A percentile compares a stretch with the other conserved stretches of the same genome.
Evolutionary conservation across 1,140 invertebrate species (phyloP).

Genomic region (Atta texana): DNA sequence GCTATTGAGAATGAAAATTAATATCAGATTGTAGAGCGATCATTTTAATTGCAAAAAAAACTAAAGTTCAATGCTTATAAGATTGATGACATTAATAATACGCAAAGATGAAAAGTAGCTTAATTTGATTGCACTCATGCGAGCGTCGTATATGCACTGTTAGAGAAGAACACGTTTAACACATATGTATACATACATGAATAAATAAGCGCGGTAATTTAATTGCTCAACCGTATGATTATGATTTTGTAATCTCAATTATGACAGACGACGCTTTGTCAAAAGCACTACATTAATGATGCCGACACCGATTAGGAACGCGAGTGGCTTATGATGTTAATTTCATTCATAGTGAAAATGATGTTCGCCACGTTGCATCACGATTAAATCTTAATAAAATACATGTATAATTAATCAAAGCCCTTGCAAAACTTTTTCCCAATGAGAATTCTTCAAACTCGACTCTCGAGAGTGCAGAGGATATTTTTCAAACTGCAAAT

Average conservation of each 20-base stretch:
- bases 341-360: constrained; percentile 23
- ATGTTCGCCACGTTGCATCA: constrained; percentile 13
- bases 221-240: constrained; percentile 14
- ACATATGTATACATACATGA: neutral
- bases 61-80: neutral
- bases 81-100: neutral
- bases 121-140: neutral
- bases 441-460: neutral
- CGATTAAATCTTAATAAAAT: constrained; percentile 11
- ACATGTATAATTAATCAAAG: constrained; percentile 1
- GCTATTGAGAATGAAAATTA: neutral
- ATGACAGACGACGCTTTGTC: constrained; percentile 8
- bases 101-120: neutral
- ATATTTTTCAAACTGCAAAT: neutral
- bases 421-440: neutral
- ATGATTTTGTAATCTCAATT: constrained; percentile 29
- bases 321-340: constrained; percentile 34
- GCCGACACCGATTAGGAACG: constrained; percentile 25
- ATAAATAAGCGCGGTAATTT: neutral
- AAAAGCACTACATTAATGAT: constrained; percentile 11
- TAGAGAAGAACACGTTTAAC: neutral
- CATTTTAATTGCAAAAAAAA: neutral
- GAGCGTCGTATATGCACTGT: neutral
- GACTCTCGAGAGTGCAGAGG: neutral
- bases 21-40: neutral